Base-by-base conservation (phyloP, 2,888 invertebrate genomes). In the Torymus texanus region DNA sequence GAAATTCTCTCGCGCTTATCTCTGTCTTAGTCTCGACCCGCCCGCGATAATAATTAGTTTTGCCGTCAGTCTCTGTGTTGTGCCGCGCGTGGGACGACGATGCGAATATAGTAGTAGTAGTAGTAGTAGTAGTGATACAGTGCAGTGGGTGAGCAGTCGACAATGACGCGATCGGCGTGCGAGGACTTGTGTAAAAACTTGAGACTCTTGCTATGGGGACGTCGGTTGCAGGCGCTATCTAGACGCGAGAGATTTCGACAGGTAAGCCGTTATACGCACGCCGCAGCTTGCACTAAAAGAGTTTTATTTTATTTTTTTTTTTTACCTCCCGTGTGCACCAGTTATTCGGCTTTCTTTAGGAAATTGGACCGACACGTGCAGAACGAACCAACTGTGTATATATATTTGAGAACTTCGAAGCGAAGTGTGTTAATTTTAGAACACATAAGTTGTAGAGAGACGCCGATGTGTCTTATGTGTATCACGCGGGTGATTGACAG, bases 1-100 rank as follows among this genome's bases (percentile, higher is more conserved):
- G 13, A 61, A 53, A 5, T 41, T 29, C 24, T 65, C 62, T 63
- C 65, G n/a, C 29, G 63, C 78, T 72, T 73, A 41, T 78, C 75
- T 75, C 29, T 79, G 21, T 21, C 72, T 80, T 16, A n/a, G 41
- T 5, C 10, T 50, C 70, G 58, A 16, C 2, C 12, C 21, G 2
- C 12, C 18, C 51, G 5, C 74, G 58, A 58, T 55, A 55, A 63
- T 50, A 62, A 53, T 62, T 62, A 53, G n/a, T 63, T 66, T 16
- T n/a, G 65, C 50, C 13, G 41, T 29, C 21, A 21, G 58, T n/a
- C 24, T 41, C 56, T 56, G 59, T 14, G 16, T n/a, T 14, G 29
- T 11, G 0, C 14, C 55, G 24, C 16, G 29, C 29, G 21, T 58
- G 68, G 2, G 3, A 41, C 16, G 12, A 41, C 29, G 16, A 56